Conservation (phyloP, 1,140 invertebrate species). For the Pogonus chalceus region DNA sequence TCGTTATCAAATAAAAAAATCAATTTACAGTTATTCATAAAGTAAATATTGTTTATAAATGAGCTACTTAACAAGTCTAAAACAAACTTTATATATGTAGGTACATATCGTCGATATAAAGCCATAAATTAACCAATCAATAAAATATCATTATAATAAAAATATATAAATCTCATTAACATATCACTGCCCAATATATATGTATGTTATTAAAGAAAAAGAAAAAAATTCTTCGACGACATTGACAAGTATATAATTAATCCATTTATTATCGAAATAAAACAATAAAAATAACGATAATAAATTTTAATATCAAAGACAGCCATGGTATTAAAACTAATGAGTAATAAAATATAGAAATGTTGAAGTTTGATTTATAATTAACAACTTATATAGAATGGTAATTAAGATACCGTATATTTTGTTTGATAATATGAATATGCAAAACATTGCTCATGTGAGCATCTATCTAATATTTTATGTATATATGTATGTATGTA, state of each 20-base stretch:
- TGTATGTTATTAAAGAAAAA: too few species aligned
- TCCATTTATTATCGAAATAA: background rate
- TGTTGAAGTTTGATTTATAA: background rate
- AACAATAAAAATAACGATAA: background rate
- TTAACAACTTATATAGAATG: background rate
- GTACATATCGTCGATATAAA: background rate
- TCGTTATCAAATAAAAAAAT: too few species aligned
- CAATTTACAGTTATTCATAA: too few species aligned
- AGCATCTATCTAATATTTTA: too few species aligned
- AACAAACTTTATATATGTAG: background rate
- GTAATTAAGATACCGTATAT: background rate
- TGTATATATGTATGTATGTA: too few species aligned
- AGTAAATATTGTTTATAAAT: too few species aligned
- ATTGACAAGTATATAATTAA: background rate
- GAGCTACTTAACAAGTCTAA: too few species aligned
- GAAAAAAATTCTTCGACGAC: background rate
- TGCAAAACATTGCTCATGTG: too few species aligned
- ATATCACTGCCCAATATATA: too few species aligned
- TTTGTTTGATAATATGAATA: too few species aligned
- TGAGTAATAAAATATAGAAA: conserved; percentile 5
- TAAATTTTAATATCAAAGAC: background rate
- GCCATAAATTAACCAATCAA: background rate
- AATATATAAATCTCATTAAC: too few species aligned
- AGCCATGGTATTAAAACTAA: background rate
- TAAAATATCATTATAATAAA: background rate